These are phyloP conservation scores for Halictus rubicundus DNA, from an alignment of 1,140 invertebrate genomes.

Conservation along the genomic window DNA sequence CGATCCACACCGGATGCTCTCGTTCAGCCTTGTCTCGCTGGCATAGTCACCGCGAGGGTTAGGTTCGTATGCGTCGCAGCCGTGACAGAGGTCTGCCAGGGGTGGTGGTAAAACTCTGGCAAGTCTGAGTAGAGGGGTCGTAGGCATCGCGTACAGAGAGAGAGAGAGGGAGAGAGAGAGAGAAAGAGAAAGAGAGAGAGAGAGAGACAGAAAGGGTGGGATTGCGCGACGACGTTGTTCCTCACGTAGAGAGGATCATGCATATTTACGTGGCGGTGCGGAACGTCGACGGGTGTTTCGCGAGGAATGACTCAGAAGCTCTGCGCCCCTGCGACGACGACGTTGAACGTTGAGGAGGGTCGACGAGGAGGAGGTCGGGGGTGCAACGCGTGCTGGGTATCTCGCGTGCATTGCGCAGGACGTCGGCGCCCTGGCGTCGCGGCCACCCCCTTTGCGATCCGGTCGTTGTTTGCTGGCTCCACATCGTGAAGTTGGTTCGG, in stretches of 20 bases:
- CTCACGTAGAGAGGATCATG: conserved; percentile 13
- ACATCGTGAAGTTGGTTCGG: conserved; percentile 33
- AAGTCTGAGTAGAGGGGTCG: no score
- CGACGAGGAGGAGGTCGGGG: conserved; percentile 5
- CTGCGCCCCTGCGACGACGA: conserved; percentile 28
- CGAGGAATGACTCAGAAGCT: conserved; percentile 56
- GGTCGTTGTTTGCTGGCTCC: conserved; percentile 57
- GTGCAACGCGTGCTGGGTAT: conserved; percentile 39
- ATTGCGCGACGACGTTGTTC: conserved; percentile 19
- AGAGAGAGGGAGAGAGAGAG: no score
- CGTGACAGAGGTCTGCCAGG: no score
- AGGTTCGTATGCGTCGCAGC: no score
- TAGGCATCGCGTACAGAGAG: no score
- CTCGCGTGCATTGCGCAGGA: conserved; percentile 60
- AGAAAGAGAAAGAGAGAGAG: no score
- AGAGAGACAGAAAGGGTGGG: not conserved
- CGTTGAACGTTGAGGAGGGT: not conserved
- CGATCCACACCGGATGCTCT: no score
- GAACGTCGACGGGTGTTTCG: conserved; percentile 32
- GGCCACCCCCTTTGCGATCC: conserved; percentile 40
- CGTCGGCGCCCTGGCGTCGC: conserved; percentile 53
- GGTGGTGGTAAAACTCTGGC: no score
- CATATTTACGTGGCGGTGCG: conserved; percentile 25
- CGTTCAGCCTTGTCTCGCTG: no score
- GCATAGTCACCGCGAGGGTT: no score